Evolutionary conservation across 1,140 invertebrate genomes (phyloP), one percentile per base, ranked within the genome.

Genomic region (Brachionus calyciflorus): DNA sequence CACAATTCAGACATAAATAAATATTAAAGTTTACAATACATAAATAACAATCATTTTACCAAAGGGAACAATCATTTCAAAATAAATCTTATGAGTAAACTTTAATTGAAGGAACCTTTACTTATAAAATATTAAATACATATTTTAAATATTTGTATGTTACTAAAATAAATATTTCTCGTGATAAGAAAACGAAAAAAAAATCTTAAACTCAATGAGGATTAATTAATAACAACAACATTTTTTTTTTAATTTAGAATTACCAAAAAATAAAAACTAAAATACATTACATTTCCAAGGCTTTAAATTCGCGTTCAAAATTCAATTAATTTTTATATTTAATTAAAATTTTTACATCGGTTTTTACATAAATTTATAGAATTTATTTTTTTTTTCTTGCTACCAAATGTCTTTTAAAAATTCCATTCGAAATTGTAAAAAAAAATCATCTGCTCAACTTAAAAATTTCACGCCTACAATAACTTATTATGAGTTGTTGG

Each of bases 401-500:
- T 3, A 37, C 12, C 33, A 60, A 60, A 60, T 60, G 55, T 37
- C 37, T 33, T 37, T 37, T 19, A 60, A 60, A 60, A 26, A 60
- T 17, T 60, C 55, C 10, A n/a, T 37, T 33, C 55, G 55, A 12
- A 60, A 60, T 37, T 60, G 33, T 60, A 60, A 60, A 60, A 60
- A 60, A 37, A 60, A 60, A 33, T 60, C 55, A 28, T 17, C 37
- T 33, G 37, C 30, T 60, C 30, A 49, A 49, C n/a, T 17, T n/a
- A 6, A 37, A 55, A 55, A 55, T 28, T 60, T 33, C 28, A 19
- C 55, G 3, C 28, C 55, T 4, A n/a, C 55, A 0, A 60, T 60
- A 6, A 60, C 69, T 33, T 73, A 51, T 55, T 51, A 51, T 17
- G 69, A 73, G 30, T 37, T 73, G 28, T 19, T 73, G 1, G 69